Base-by-base conservation (phyloP, 35 echinoderm and acorn worm species). In the Diadema setosum region DNA sequence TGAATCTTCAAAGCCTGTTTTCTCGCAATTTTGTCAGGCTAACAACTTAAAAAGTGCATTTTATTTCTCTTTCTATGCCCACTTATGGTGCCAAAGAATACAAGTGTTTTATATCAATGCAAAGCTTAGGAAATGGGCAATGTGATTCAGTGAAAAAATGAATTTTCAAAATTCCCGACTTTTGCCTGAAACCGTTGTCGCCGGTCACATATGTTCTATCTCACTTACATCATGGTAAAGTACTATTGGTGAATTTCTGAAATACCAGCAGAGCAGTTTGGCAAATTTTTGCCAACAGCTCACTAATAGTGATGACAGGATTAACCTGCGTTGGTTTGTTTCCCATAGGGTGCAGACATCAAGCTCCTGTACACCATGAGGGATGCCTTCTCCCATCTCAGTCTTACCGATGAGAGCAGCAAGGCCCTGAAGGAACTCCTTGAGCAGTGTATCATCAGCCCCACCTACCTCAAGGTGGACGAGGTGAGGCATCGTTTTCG, bases 401-500 rank as follows among this genome's bases (percentile, higher is more conserved):
- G 90, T 46, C 82, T 84, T 69, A 87, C 70, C 9, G 96, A 91
- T 20, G 65, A 90, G 17, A 91, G 88, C 23, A 95, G 85, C 58
- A 5, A 34, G 15, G 82, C 86, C 33, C 45, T 95, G 3, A 93
- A 92, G 60, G 36, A 84, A 3, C 70, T 99, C 2, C 78, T 99
- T 9, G 82, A 95, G 45, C 82, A 89, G 46, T 95, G 96, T 59
- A 46, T 95, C 33, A 92, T 86, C 5, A 83, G 69, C 35, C 86
- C 92, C 32, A 82, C 14, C 18, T 94, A 82, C 49, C 86, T 99
- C 40, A 99, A 95, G 48, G 21, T 46, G 35, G 93, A 95, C 58
- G 90, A 99, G 82, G 96, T 99, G 48, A 74, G 74, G 74, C 7
- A n/a, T n/a, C n/a, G n/a, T n/a, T n/a, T n/a, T n/a, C n/a, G n/a